Conservation (phyloP, 2,888 invertebrate genomes). For the Allacma fusca region DNA sequence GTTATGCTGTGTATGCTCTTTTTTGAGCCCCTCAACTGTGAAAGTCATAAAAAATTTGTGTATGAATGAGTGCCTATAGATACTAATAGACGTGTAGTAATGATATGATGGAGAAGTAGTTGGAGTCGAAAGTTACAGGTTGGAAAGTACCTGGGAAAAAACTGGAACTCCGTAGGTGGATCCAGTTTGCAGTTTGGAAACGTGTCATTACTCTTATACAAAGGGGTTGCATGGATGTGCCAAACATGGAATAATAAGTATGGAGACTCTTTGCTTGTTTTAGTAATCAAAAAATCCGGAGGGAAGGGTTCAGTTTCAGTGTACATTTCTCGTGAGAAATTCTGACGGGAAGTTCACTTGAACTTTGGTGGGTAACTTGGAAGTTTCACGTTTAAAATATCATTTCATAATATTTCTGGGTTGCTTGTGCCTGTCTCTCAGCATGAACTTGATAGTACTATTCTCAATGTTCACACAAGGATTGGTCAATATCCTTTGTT, state of each 20-base stretch:
- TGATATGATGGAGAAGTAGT: no score
- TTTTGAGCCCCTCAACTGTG: no score
- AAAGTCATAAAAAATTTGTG: no score
- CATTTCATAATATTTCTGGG: background rate
- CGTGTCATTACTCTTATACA: background rate
- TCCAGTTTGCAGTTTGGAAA: background rate
- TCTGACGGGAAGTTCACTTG: background rate
- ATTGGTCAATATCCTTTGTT: constrained; percentile 8
- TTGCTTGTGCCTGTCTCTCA: background rate
- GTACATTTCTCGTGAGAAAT: background rate
- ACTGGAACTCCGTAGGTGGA: constrained; percentile 8
- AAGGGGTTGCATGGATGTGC: background rate
- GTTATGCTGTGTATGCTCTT: no score
- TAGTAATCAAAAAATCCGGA: background rate
- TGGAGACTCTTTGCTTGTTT: background rate
- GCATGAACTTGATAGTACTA: background rate
- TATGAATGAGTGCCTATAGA: no score
- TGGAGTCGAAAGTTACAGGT: no score
- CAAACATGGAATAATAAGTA: constrained; percentile 8
- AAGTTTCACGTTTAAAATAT: background rate
- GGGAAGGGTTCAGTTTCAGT: background rate
- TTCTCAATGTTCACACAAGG: background rate
- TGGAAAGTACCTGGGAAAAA: background rate
- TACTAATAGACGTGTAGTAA: no score
- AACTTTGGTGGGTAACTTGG: background rate